phyloP scores from a whole-genome alignment of 2,113 vertebrate species.

The Manacus vitellinus region DNA sequence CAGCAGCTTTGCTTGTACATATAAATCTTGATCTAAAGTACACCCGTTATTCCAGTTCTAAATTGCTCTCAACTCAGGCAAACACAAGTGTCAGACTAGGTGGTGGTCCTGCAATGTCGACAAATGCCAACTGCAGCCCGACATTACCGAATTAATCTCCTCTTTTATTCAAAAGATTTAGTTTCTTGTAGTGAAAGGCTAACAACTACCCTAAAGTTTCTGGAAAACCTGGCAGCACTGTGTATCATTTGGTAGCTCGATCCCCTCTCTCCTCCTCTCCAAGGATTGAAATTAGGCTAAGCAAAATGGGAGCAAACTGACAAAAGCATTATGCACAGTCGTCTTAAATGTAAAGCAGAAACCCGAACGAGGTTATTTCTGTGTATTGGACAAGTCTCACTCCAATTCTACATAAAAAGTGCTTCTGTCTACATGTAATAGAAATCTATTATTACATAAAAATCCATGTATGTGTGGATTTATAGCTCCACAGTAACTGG shows the following conservation, averaged over 20 bases:
- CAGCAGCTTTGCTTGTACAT: background rate
- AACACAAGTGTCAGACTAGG: background rate
- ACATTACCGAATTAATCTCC: background rate
- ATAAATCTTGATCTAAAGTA: background rate
- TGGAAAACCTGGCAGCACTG: background rate
- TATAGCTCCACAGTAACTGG: conserved; percentile 19
- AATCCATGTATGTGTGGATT: background rate
- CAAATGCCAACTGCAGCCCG: background rate
- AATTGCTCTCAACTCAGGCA: background rate
- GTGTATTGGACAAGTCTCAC: background rate
- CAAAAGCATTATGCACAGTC: background rate
- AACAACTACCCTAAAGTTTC: background rate
- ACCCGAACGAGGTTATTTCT: background rate
- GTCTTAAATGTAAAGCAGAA: background rate
- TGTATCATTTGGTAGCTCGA: background rate
- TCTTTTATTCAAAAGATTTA: background rate
- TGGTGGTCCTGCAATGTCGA: background rate
- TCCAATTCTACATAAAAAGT: background rate
- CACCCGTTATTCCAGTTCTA: background rate
- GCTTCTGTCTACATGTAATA: background rate
- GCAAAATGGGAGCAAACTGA: conserved; percentile 1
- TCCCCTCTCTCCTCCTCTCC: background rate
- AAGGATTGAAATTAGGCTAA: background rate
- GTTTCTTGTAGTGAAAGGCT: background rate
- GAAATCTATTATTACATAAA: background rate